Evolutionary conservation across 2,888 invertebrate genomes (phyloP).

Genomic region (Molanna angustata): DNA sequence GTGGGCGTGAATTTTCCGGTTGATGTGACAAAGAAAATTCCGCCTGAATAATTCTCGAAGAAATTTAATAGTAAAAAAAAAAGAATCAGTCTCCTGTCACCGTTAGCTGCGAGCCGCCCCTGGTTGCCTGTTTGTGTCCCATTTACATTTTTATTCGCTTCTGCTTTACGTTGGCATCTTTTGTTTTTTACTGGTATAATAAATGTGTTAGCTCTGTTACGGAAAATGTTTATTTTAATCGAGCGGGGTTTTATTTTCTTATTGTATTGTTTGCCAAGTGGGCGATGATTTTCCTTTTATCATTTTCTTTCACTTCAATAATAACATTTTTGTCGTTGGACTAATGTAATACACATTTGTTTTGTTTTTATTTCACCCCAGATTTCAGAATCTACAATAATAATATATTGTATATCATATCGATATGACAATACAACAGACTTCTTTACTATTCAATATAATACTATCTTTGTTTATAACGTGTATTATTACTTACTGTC

Average conservation of each 20-base stretch:
- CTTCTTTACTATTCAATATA: too few relatives aligned
- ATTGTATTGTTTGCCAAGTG: conserved; percentile 11
- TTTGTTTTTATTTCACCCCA: too few relatives aligned
- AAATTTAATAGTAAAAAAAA: too few relatives aligned
- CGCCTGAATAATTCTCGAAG: too few relatives aligned
- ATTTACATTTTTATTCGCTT: conserved; percentile 26
- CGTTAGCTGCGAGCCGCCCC: conserved; percentile 4
- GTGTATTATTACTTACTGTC: too few relatives aligned
- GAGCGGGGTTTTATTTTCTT: conserved; percentile 10
- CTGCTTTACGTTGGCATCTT: conserved; percentile 16
- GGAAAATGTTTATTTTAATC: conserved; percentile 20
- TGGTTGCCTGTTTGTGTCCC: conserved; percentile 6
- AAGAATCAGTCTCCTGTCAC: background rate
- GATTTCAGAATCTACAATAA: too few relatives aligned
- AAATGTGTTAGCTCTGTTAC: conserved; percentile 24
- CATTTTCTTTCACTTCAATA: conserved; percentile 1
- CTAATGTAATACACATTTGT: too few relatives aligned
- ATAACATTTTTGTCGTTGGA: background rate
- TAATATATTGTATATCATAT: too few relatives aligned
- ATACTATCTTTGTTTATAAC: too few relatives aligned
- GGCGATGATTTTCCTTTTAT: conserved; percentile 7
- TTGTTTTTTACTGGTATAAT: conserved; percentile 19
- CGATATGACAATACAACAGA: too few relatives aligned
- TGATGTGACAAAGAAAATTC: too few relatives aligned
- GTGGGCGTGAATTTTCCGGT: too few relatives aligned